Evolutionary conservation across 2,888 invertebrate species (phyloP), one percentile per base, ranked within the genome.

Genomic region (Penaeus monodon): DNA sequence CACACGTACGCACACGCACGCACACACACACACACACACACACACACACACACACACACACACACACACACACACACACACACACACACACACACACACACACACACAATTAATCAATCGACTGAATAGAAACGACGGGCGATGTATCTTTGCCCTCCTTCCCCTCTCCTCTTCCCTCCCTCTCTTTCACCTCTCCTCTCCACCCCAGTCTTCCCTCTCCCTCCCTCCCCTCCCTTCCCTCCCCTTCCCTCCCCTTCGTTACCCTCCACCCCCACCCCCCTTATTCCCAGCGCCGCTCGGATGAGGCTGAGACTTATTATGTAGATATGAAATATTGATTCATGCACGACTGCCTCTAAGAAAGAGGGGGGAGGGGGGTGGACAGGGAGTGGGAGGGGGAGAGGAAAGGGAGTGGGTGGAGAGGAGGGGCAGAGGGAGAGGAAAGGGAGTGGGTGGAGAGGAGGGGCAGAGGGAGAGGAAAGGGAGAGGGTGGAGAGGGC

Each of bases 31-130:
- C 33, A 33, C 33, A 33, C 33, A 33, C 33, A 33, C 33, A 33
- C 33, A 33, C 33, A 33, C 33, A 33, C 33, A 33, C 33, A 33
- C 33, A 33, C 33, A 33, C 33, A 33, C 33, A 33, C 33, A 33
- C 33, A 33, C 1, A 33, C 33, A 33, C 33, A 33, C 33, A 33
- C 33, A 33, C 33, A 33, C 33, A 33, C 33, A 70, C 70, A 70
- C 70, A 70, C 70, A 70, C 70, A 70, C 17, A 70, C 65, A 70
- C 70, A 70, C 65, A 65, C 65, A 65, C n/a, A 17, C 27, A 24
- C n/a, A 8, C n/a, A 66, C n/a, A 66, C 66, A 29, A 17, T n/a
- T 14, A 29, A 33, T 33, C 33, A 33, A 33, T 33, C 33, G 33
- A 33, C 33, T 33, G 33, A 33, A 33, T 33, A 33, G 33, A 33